A percentile compares a stretch with the other conserved stretches of the same genome.
These are phyloP conservation scores for Rhingia rostrata DNA, from an alignment of 2,888 invertebrate species.

Conservation along the genomic window DNA sequence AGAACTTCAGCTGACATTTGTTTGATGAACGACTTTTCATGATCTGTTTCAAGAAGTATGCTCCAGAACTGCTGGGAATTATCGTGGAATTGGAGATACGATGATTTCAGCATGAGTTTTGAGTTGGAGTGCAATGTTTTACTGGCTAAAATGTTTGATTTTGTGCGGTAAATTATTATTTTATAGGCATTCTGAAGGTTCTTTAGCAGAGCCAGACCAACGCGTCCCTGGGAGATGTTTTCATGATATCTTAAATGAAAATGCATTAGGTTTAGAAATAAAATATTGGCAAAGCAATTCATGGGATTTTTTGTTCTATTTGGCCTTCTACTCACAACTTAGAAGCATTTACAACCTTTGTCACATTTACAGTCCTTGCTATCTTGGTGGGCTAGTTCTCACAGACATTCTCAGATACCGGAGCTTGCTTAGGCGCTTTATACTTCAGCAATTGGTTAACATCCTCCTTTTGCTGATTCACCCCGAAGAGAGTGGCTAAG, in stretches of 20 bases:
- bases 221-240: constrained; percentile 81
- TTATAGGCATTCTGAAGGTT: constrained; percentile 74
- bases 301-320: background rate
- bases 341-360: constrained; percentile 78
- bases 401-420: background rate
- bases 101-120: constrained; percentile 75
- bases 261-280: no score
- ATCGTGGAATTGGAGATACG: constrained; percentile 83
- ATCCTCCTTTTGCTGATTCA: constrained; percentile 40
- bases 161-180: constrained; percentile 78
- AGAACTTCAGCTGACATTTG: constrained; percentile 21
- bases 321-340: constrained; percentile 71
- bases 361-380: constrained; percentile 76
- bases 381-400: constrained; percentile 11
- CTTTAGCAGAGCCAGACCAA: constrained; percentile 83
- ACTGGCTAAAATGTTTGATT: constrained; percentile 77
- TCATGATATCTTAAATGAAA: constrained; percentile 78
- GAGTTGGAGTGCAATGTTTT: constrained; percentile 69
- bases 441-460: constrained; percentile 76
- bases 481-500: constrained; percentile 76
- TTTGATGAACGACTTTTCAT: constrained; percentile 60
- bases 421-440: constrained; percentile 73
- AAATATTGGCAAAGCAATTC: no score
- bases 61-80: constrained; percentile 84
- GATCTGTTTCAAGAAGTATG: constrained; percentile 82